A percentile compares a stretch with the other conserved stretches of the same genome.
phyloP scores from a whole-genome alignment of 2,888 invertebrate species.

The Petrolisthes manimaculis region DNA sequence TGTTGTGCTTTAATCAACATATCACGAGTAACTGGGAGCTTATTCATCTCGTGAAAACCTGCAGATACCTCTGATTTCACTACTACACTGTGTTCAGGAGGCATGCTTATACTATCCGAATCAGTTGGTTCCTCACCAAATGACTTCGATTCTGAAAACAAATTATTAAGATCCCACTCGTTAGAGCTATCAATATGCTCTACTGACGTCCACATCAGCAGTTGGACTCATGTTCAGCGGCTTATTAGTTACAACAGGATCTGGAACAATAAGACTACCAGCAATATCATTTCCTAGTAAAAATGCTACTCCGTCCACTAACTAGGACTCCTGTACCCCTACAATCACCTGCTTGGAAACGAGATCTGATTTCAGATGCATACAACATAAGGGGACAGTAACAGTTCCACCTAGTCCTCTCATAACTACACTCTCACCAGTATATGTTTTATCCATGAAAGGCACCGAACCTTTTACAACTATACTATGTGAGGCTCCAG shows the following conservation, averaged over 20 bases:
- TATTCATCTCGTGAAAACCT: not conserved
- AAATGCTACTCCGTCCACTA: not conserved
- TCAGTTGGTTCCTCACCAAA: not conserved
- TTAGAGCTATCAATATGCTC: not conserved
- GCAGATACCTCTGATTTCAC: not conserved
- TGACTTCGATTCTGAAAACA: not conserved
- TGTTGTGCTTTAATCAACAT: constrained; percentile 11
- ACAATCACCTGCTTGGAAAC: not conserved
- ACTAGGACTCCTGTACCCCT: not conserved
- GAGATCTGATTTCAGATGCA: not conserved
- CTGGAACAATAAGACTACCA: too few relatives aligned
- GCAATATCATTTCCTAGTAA: too few relatives aligned
- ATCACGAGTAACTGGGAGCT: not conserved
- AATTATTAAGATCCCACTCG: not conserved
- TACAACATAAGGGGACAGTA: not conserved
- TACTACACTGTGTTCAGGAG: not conserved
- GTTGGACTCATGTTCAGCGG: too few relatives aligned
- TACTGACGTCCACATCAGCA: too few relatives aligned
- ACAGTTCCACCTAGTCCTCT: not conserved
- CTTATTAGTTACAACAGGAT: too few relatives aligned
- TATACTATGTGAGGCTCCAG: too few relatives aligned
- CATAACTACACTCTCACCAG: too few relatives aligned
- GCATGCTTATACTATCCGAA: not conserved
- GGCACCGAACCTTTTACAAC: too few relatives aligned
- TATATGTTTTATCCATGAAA: too few relatives aligned